phyloP scores from a whole-genome alignment of 2,797 vertebrate genomes.

The Luscinia luscinia region DNA sequence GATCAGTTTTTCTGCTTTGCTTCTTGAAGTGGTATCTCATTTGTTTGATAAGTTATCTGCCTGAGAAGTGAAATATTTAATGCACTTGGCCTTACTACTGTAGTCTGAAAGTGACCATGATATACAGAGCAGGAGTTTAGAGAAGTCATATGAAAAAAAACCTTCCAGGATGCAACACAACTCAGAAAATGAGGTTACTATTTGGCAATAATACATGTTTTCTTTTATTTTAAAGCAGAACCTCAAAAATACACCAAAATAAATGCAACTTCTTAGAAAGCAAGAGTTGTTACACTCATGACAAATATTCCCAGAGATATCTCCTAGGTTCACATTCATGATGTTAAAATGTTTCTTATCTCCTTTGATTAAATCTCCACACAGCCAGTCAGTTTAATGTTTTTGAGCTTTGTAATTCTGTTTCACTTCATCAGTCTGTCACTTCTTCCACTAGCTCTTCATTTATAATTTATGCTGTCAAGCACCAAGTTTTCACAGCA shows the following conservation, averaged over 20 bases:
- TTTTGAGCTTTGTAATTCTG: conserved; percentile 47
- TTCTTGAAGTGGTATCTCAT: not conserved
- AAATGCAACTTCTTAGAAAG: not conserved
- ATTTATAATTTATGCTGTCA: conserved; percentile 75
- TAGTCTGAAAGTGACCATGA: not conserved
- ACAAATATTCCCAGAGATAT: not conserved
- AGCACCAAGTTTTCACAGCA: conserved; percentile 56
- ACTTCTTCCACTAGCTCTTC: conserved; percentile 56
- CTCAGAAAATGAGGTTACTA: not conserved
- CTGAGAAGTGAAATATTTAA: not conserved
- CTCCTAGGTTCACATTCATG: not conserved
- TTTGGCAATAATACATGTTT: not conserved
- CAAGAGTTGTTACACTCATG: not conserved
- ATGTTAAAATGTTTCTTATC: conserved; percentile 16
- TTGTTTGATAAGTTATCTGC: not conserved
- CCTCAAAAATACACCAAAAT: not conserved
- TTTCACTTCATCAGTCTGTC: conserved; percentile 5
- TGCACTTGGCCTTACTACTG: not conserved
- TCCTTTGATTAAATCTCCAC: conserved; percentile 41
- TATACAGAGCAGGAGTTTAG: not conserved
- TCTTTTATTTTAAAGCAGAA: not conserved
- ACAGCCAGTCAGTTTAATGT: not conserved
- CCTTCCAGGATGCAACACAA: not conserved
- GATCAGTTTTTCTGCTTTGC: not conserved
- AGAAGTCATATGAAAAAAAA: not conserved